Evolutionary conservation across 2,113 vertebrate species (phyloP).

Genomic region (Neogobius melanostomus): DNA sequence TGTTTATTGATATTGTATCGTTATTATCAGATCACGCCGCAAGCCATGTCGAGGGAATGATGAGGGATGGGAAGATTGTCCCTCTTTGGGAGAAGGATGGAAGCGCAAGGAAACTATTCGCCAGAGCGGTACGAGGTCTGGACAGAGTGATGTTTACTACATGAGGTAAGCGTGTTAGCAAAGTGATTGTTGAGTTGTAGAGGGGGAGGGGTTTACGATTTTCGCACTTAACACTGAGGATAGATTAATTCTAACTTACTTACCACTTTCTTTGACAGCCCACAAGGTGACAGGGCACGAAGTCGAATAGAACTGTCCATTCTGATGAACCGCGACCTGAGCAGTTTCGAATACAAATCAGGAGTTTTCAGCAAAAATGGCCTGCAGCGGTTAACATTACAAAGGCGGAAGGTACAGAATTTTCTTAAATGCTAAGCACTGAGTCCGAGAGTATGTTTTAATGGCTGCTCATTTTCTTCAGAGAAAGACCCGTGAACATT

Average conservation of each 20-base stretch:
- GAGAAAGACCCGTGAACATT: constrained; percentile 57
- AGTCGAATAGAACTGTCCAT: constrained; percentile 84
- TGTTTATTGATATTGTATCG: constrained; percentile 2
- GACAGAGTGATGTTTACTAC: constrained; percentile 87
- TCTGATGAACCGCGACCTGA: constrained; percentile 78
- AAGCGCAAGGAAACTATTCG: constrained; percentile 84
- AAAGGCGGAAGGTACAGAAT: constrained; percentile 51
- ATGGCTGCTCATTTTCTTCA: constrained; percentile 13
- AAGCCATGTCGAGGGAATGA: constrained; percentile 45
- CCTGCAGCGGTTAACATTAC: constrained; percentile 15
- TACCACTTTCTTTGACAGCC: constrained; percentile 64
- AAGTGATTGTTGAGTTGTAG: too few relatives aligned
- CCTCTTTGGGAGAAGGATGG: constrained; percentile 83
- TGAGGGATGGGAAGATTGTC: constrained; percentile 85
- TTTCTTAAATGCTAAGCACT: neutral
- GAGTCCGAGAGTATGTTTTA: neutral
- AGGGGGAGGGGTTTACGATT: too few relatives aligned
- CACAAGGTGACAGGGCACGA: constrained; percentile 80
- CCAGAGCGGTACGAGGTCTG: constrained; percentile 80
- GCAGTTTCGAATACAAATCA: constrained; percentile 83
- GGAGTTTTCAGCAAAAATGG: constrained; percentile 72
- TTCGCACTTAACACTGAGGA: too few relatives aligned
- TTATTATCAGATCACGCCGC: constrained; percentile 29
- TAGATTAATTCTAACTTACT: neutral
- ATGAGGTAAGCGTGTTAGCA: constrained; percentile 73